phyloP scores from a whole-genome alignment of 2,797 vertebrate species.

The Sebastes itinus region DNA sequence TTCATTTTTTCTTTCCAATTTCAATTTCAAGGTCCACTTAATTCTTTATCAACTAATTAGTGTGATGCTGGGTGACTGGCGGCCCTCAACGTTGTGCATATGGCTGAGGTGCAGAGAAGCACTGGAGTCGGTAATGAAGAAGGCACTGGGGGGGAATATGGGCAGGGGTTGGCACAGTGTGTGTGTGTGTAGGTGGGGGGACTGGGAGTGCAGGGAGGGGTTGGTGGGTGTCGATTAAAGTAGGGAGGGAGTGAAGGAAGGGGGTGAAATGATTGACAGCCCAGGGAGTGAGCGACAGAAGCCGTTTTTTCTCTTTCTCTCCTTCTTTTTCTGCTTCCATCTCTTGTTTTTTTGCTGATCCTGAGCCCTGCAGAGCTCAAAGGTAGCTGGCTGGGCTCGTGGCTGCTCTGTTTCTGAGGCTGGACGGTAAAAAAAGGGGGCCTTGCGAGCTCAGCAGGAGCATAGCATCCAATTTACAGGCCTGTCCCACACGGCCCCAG shows the following conservation, averaged over 20 bases:
- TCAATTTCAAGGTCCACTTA: constrained; percentile 99
- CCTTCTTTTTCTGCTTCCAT: constrained; percentile 36
- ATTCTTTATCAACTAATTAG: constrained; percentile 98
- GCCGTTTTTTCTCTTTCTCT: constrained; percentile 48
- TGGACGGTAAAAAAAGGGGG: constrained; percentile 80
- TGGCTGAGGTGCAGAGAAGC: constrained; percentile 89
- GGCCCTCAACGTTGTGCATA: constrained; percentile 93
- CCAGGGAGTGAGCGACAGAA: constrained; percentile 78
- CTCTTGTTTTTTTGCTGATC: constrained; percentile 77
- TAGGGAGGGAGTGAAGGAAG: constrained; percentile 58
- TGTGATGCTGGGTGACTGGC: constrained; percentile 91
- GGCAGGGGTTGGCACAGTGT: constrained; percentile 60
- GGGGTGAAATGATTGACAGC: constrained; percentile 87
- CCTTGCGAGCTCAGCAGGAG: constrained; percentile 89
- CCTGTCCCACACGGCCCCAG: constrained; percentile 88
- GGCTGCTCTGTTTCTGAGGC: constrained; percentile 83
- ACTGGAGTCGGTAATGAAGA: constrained; percentile 92
- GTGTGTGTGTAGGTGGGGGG: constrained; percentile 18
- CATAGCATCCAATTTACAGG: constrained; percentile 94
- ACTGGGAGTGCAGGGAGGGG: constrained; percentile 32
- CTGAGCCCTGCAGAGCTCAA: constrained; percentile 81
- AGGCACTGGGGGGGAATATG: constrained; percentile 75
- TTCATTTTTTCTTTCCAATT: constrained; percentile 88
- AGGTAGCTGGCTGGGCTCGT: constrained; percentile 82
- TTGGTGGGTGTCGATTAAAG: constrained; percentile 82